Percentiles rank a stretch among this genome's conserved stretches.
phyloP scores from a whole-genome alignment of 2,797 vertebrate genomes.

The Bradypodion ventrale region DNA sequence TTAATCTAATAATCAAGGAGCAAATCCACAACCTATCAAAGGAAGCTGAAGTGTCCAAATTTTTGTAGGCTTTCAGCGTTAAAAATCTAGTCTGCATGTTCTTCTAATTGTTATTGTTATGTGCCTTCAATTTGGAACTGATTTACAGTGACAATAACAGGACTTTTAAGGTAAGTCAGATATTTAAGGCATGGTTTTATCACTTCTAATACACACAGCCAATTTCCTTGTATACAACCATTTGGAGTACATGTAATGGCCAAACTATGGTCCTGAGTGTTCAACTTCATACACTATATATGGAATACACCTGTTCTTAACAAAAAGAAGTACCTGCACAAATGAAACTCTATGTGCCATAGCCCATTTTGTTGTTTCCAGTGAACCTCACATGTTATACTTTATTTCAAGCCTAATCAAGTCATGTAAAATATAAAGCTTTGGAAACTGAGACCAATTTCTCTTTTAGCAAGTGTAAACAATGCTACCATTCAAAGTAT shows the following conservation, averaged over 20 bases:
- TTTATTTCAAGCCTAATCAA: conserved; percentile 31
- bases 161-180: too few species aligned
- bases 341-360: neutral
- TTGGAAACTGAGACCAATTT: conserved; percentile 43
- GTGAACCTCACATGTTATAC: neutral
- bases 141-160: too few species aligned
- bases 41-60: neutral
- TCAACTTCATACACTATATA: neutral
- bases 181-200: too few species aligned
- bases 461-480: conserved; percentile 44
- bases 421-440: conserved; percentile 25
- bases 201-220: neutral
- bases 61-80: neutral
- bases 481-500: conserved; percentile 43
- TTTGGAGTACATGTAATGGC: too few species aligned
- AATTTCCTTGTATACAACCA: conserved; percentile 9
- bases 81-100: neutral
- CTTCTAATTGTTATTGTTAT: too few species aligned
- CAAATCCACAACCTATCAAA: neutral
- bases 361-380: conserved; percentile 6
- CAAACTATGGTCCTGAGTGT: neutral
- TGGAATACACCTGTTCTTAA: neutral
- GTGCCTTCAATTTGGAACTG: too few species aligned
- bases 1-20: neutral
- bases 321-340: neutral